Base-by-base conservation (phyloP, 2,113 vertebrate genomes). In the Eulemur macaco region DNA sequence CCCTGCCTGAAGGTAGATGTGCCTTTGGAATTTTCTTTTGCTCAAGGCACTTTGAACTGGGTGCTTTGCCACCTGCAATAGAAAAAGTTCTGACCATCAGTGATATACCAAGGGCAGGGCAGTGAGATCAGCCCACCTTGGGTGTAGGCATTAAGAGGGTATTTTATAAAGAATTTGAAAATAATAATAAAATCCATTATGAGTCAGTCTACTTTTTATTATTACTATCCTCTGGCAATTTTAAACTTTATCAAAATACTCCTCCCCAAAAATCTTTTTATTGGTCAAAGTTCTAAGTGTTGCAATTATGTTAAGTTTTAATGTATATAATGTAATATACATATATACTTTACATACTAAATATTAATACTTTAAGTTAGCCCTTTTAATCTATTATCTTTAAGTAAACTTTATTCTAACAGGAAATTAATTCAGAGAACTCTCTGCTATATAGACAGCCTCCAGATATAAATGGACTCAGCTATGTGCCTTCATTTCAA, bases 141-240 rank as follows among this genome's bases (percentile, higher is more conserved):
- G 21, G 8, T 84, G 4, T 13, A 77, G 31, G 42, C 29, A 88
- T 58, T 42, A 45, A 60, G 56, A 88, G 15, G 21, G 31, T 21
- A 66, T 11, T 77, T 89, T 82, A 63, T 27, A 77, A 94, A 87
- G 29, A 96, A 73, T 66, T 86, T 78, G 64, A 42, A 92, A 94
- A 86, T 25, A 94, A 54, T 83, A 60, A 86, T n/a, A 89, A 84
- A 83, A 81, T 27, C 84, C 11, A 76, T 5, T 20, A 47, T 47
- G 47, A 78, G 10, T 73, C n/a, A 66, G 10, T 77, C 64, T 86
- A 63, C 7, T 77, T 86, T 91, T 88, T 58, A 89, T 88, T 84
- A 84, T 74, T 74, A 81, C 7, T 52, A 71, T 92, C 83, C 45
- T 42, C 23, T 77, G 6, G 58, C 63, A 86, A 93, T 69, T 92